Conservation (phyloP, 1,140 invertebrate species). For the Pachypeltis micranthus region DNA sequence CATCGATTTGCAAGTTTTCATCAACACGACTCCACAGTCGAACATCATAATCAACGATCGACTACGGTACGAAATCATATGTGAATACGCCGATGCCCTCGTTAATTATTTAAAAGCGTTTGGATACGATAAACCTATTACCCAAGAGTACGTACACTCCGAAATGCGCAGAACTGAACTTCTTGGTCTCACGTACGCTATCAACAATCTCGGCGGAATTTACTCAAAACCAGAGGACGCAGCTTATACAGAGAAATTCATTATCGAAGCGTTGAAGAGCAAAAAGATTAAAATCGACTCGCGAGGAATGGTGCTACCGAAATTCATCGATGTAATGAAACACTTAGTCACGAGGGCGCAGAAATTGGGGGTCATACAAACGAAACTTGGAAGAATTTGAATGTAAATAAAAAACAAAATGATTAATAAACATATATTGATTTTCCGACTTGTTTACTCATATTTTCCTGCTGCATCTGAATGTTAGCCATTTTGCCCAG, state of each 20-base stretch:
- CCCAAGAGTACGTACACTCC: not conserved
- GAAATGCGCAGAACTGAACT: slow-evolving; percentile 3
- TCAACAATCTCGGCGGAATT: not conserved
- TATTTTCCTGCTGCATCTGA: too few relatives aligned
- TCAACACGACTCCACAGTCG: slow-evolving; percentile 21
- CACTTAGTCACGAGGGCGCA: not conserved
- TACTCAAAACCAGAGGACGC: slow-evolving; percentile 1
- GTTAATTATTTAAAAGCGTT: not conserved
- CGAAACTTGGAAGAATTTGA: too few relatives aligned
- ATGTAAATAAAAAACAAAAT: too few relatives aligned
- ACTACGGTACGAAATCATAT: not conserved
- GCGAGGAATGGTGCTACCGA: not conserved
- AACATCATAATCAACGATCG: not conserved
- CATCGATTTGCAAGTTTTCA: slow-evolving; percentile 25
- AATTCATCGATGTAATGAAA: slow-evolving; percentile 1
- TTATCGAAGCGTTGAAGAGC: not conserved
- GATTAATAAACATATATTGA: too few relatives aligned
- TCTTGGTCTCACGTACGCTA: not conserved
- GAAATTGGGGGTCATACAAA: not conserved
- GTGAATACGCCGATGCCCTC: not conserved
- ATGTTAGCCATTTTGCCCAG: too few relatives aligned
- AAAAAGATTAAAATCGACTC: not conserved
- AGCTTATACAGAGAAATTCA: not conserved
- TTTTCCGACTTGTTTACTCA: too few relatives aligned
- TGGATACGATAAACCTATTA: not conserved